Base-by-base conservation (phyloP, 1,140 invertebrate species). In the Sycobia sp. region DNA sequence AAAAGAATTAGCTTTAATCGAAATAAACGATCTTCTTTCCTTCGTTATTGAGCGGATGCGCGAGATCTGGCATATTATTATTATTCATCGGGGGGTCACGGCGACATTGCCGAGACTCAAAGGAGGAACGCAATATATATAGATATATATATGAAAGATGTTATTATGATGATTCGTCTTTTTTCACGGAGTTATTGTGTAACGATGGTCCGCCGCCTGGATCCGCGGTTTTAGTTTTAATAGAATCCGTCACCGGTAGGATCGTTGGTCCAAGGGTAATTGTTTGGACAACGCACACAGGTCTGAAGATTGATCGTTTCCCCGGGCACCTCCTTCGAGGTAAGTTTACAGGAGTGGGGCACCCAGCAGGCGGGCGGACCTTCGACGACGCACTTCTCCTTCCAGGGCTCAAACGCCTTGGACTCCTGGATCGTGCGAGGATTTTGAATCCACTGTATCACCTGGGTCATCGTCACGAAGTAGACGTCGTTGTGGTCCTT, bases 401-500 rank as follows among this genome's bases (percentile, higher is more conserved):
- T 91, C 94, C 94, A 97, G 16, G 94, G 90, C 73, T 95, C 93
- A 80, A 96, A 96, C 82, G 89, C 94, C 83, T 94, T 94, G 9
- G 91, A 88, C 74, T 95, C 91, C 27, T 87, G 85, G 61, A 93
- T 76, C 3, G 92, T 93, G 39, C 90, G 86, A 10, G 95, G 94
- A 73, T 95, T 95, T 75, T 96, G 94, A 76, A 97, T 95, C 95
- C 95, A 97, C 76, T 97, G 94, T 69, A 97, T 95, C 1, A 96
- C 94, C 80, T 95, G 94, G 2, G 94, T 96, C 91, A 96, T 96
- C n/a, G 95, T 97, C 1, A 96, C 93, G 74, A 98, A 97, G 82
- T 96, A 97, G 5, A 96, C 95, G 75, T 98, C 95, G 62, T 94
- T 93, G 82, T 94, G 89, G 58, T 89, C 91, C 61, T 88, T 83